phyloP scores from a whole-genome alignment of 2,113 vertebrate genomes.

The Gymnogyps californianus region DNA sequence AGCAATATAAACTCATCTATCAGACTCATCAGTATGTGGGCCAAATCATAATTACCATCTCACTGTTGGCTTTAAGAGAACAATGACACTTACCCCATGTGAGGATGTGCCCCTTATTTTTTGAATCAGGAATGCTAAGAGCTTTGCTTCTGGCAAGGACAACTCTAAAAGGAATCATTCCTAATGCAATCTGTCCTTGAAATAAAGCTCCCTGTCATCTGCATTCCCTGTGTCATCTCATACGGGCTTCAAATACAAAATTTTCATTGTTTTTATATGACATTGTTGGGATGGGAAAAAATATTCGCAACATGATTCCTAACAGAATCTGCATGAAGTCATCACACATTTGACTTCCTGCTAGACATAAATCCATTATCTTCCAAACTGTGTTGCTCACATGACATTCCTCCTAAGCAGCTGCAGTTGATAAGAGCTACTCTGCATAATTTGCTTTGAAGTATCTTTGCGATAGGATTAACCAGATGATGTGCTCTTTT shows the following conservation, averaged over 20 bases:
- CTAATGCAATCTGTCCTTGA: conserved; percentile 59
- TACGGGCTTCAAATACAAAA: conserved; percentile 43
- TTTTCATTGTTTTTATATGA: conserved; percentile 49
- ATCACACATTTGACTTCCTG: conserved; percentile 67
- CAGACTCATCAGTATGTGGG: conserved; percentile 12
- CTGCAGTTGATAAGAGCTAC: conserved; percentile 63
- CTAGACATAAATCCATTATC: conserved; percentile 65
- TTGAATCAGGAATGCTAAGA: conserved; percentile 46
- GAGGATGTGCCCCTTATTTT: conserved; percentile 4
- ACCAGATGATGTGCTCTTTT: neutral
- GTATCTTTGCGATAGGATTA: conserved; percentile 41
- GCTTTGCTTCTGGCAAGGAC: conserved; percentile 31
- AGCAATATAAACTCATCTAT: conserved; percentile 2
- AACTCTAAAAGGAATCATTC: conserved; percentile 42
- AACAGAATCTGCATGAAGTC: conserved; percentile 63
- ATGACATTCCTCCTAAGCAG: conserved; percentile 62
- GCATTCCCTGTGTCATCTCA: neutral
- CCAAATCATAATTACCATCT: conserved; percentile 28
- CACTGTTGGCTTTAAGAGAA: neutral
- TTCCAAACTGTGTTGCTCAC: conserved; percentile 39
- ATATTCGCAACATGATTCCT: conserved; percentile 59
- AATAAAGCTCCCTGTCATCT: conserved; percentile 63
- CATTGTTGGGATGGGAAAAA: conserved; percentile 25
- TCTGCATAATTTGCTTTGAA: conserved; percentile 59
- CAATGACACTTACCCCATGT: neutral